Percentiles rank a stretch among this genome's conserved stretches.
phyloP scores from a whole-genome alignment of 2,888 invertebrate genomes.

The Cephus nigrinus region DNA sequence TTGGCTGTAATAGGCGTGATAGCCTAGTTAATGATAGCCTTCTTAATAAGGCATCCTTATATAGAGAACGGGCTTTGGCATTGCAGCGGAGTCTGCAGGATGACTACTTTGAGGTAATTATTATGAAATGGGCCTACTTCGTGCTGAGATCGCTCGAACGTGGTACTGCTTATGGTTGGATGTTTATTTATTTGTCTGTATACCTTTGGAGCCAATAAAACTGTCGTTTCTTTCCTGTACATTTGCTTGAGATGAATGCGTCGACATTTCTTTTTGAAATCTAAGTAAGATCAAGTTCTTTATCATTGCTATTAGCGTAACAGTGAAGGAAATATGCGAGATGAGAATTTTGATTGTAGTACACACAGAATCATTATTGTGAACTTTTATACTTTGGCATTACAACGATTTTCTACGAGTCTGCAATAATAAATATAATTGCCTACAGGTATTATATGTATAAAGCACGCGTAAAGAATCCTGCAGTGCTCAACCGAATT shows the following conservation, averaged over 20 bases:
- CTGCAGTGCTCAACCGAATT: neutral
- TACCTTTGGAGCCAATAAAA: neutral
- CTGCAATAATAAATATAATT: neutral
- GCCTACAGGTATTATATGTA: neutral
- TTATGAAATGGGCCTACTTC: constrained; percentile 48
- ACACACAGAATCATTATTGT: neutral
- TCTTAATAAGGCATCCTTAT: constrained; percentile 57
- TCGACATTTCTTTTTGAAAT: neutral
- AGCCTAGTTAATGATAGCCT: constrained; percentile 58
- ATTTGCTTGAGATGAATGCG: neutral
- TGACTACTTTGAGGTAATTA: constrained; percentile 45
- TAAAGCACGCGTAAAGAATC: neutral
- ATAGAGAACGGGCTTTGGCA: constrained; percentile 26
- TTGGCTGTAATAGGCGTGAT: constrained; percentile 50
- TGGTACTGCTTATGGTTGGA: constrained; percentile 44
- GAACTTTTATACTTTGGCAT: neutral
- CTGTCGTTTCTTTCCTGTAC: neutral
- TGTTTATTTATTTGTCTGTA: constrained; percentile 19
- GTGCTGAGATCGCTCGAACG: constrained; percentile 46
- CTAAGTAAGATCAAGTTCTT: neutral
- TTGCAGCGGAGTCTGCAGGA: neutral
- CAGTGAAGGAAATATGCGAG: constrained; percentile 28
- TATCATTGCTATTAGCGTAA: constrained; percentile 12
- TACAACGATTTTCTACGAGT: neutral
- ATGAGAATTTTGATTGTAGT: constrained; percentile 9